Percentiles rank a stretch among this genome's conserved stretches.
Conservation (phyloP, 2,797 vertebrate genomes). For the Sternarchorhynchus goeldii region DNA sequence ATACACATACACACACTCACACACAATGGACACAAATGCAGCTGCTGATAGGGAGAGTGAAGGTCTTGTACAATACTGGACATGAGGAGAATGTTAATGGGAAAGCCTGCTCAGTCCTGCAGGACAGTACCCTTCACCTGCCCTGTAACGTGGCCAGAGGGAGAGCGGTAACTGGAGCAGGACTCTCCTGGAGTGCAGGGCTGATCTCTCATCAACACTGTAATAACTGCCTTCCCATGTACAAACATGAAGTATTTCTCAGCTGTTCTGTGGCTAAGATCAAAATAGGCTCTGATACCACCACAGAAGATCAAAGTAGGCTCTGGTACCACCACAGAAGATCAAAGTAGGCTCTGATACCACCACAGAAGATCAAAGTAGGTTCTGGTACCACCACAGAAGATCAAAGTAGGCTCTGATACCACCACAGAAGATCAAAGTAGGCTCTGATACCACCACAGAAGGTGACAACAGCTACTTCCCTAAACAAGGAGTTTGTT, state of each 20-base stretch:
- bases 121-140: slow-evolving; percentile 62
- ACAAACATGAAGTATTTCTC: slow-evolving; percentile 19
- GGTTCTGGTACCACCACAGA: too few relatives aligned
- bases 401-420: too few relatives aligned
- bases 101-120: slow-evolving; percentile 66
- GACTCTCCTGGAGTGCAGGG: slow-evolving; percentile 45
- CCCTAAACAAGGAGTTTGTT: background rate
- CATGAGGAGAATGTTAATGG: slow-evolving; percentile 80
- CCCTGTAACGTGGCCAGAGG: slow-evolving; percentile 47
- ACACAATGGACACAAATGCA: slow-evolving; percentile 58
- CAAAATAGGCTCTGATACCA: background rate
- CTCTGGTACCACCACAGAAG: too few relatives aligned
- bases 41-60: slow-evolving; percentile 68
- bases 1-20: slow-evolving; percentile 39
- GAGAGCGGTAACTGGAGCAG: slow-evolving; percentile 65
- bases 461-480: background rate
- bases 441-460: too few relatives aligned
- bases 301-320: background rate
- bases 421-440: too few relatives aligned
- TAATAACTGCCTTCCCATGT: slow-evolving; percentile 21
- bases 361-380: too few relatives aligned
- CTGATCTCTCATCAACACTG: slow-evolving; percentile 14
- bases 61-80: slow-evolving; percentile 72
- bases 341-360: too few relatives aligned
- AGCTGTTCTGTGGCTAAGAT: background rate